Base-by-base conservation (phyloP, 2,113 vertebrate species). In the Macaca nemestrina region DNA sequence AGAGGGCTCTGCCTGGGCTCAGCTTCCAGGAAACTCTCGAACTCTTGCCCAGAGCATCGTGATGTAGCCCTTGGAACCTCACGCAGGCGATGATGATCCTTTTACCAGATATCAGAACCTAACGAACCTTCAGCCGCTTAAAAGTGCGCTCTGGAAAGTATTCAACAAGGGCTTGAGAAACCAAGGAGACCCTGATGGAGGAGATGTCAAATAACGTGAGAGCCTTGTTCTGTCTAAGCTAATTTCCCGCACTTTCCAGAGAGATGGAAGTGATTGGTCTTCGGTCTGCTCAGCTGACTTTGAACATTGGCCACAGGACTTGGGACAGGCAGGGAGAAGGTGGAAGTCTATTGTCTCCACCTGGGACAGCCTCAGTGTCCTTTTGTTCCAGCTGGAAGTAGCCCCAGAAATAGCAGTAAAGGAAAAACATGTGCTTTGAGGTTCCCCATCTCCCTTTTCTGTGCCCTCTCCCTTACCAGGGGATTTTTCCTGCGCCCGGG, bases 1-100 rank as follows among this genome's bases (percentile, higher is more conserved):
- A 59, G 8, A 25, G 50, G 92, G 73, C 25, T 23, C n/a, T 52
- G 40, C 61, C 40, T 2, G 1, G 57, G 12, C 16, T 61, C 0
- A 0, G 55, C 82, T 88, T n/a, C 1, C 91, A 95, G 97, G 94
- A 97, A 97, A 32, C 68, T 16, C 86, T 38, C 6, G 73, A 92
- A 52, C n/a, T 57, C 16, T 13, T 0, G 18, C 8, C 1, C 8
- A 73, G 70, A 30, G 3, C 73, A 50, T 20, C 0, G 0, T 40
- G 68, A 38, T 48, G 0, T 0, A 20, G 82, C 57, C 94, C 35
- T 0, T 76, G 22, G 67, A 64, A 20, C 50, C 27, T 67, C 40
- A 11, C 25, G 13, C 9, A 40, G 68, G 17, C 43, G 0, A 16
- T 25, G n/a, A 17, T 1, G 1, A 96, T 76, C 2, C 43, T 97